phyloP scores from a whole-genome alignment of 2,113 vertebrate species.

The Seriola rivoliana region DNA sequence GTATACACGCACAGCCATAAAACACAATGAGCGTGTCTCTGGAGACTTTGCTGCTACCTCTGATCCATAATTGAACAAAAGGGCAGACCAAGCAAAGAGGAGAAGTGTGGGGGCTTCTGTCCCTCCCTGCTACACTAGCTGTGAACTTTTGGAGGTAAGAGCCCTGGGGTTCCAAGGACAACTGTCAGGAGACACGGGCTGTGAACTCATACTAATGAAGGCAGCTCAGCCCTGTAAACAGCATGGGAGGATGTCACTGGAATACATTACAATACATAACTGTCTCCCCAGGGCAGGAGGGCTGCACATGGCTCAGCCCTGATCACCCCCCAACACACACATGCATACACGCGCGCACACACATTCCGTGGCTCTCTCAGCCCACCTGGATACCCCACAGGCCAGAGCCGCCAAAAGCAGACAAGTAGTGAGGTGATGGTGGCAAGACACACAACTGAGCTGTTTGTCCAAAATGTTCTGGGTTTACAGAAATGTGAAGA shows the following conservation, averaged over 20 bases:
- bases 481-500: constrained; percentile 20
- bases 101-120: constrained; percentile 52
- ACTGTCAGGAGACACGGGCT: constrained; percentile 84
- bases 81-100: constrained; percentile 53
- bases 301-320: constrained; percentile 64
- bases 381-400: constrained; percentile 71
- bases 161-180: constrained; percentile 86
- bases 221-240: constrained; percentile 86
- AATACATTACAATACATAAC: constrained; percentile 90
- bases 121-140: constrained; percentile 61
- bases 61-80: constrained; percentile 80
- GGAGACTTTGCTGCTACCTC: constrained; percentile 52
- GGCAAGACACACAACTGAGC: constrained; percentile 15
- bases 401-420: constrained; percentile 37
- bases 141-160: constrained; percentile 82
- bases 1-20: constrained; percentile 34
- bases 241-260: constrained; percentile 84
- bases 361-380: constrained; percentile 26
- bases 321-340: constrained; percentile 27
- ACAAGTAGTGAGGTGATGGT: constrained; percentile 42
- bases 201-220: constrained; percentile 88
- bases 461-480: constrained; percentile 16
- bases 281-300: constrained; percentile 82
- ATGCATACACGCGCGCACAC: constrained; percentile 3
- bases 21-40: constrained; percentile 52